These are phyloP conservation scores for Gobio gobio DNA, from an alignment of 2,113 vertebrate species.

Conservation along the genomic window DNA sequence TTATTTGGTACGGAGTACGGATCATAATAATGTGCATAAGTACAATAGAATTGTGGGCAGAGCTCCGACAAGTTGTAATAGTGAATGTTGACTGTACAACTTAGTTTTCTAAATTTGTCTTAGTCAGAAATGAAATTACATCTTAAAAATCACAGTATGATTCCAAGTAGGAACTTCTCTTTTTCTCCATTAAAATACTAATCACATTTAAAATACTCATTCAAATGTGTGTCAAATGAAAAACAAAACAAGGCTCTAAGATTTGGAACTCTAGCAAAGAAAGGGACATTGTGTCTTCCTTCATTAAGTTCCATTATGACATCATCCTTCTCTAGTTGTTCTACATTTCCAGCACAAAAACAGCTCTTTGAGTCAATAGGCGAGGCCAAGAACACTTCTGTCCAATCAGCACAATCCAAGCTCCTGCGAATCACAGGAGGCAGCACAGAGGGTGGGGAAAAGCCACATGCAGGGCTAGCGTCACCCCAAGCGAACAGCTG, in stretches of 20 bases:
- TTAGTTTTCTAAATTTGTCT: no score
- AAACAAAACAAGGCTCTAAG: neutral
- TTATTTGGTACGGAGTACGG: neutral
- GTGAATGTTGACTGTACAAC: no score
- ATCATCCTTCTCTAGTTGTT: neutral
- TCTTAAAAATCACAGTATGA: neutral
- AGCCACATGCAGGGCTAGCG: conserved; percentile 24
- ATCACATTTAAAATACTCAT: neutral
- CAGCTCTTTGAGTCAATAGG: neutral
- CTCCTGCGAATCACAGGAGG: conserved; percentile 5
- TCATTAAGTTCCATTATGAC: neutral
- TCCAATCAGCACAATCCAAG: conserved; percentile 9
- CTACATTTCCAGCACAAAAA: conserved; percentile 19
- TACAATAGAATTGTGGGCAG: neutral
- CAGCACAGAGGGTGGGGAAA: conserved; percentile 15
- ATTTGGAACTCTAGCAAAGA: neutral
- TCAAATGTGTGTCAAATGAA: neutral
- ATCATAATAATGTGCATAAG: neutral
- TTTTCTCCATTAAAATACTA: neutral
- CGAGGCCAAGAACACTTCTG: neutral
- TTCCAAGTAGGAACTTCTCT: conserved; percentile 2
- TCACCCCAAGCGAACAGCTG: conserved; percentile 45
- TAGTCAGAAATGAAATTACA: no score
- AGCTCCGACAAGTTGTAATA: neutral
- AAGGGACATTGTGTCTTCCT: neutral